Evolutionary conservation across 1,140 invertebrate species (phyloP), one percentile per base, ranked within the genome.

Genomic region (Zelostemma sp.): DNA sequence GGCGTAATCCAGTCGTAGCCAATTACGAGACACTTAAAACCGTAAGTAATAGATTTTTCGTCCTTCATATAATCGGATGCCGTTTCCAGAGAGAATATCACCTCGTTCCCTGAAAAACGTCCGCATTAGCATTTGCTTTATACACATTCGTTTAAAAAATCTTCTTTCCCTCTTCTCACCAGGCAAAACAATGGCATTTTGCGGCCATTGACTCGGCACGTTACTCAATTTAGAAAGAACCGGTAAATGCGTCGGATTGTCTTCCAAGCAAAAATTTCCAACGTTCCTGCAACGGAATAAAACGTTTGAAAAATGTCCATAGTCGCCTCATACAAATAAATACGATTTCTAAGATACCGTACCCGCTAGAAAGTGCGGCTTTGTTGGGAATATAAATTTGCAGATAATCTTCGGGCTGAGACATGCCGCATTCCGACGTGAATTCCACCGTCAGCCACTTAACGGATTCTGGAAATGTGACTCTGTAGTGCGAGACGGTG

Each of bases 51-150:
- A 2, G 91, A 89, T 74, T 93, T 92, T 48, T 97, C 96, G 86
- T 97, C 95, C 79, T 95, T 95, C 59, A 97, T 90, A 85, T 98
- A 98, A 84, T 98, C 93, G 0, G 96, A 95, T 0, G 97, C 95
- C 0, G 96, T 98, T 86, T 98, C 96, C 76, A 99, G 77, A 0
- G 95, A 97, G 80, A 99, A 97, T 68, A 97, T 89, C 0, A 98
- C 91, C 86, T 97, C 95, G 82, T 97, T 96, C 15, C 97, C 97
- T 85, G 74, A 62, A 73, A 73, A 51, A 25, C 51, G 9, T 15
- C 9, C 61, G 25, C 8, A 8, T 28, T 28, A 28, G 8, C 25
- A 4, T 28, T 28, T 28, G 25, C 25, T 28, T 28, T 28, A 28
- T n/a, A n/a, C n/a, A n/a, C n/a, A 28, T 28, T 28, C 3, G 25